These are phyloP conservation scores for Dunckerocampus dactyliophorus DNA, from an alignment of 2,113 vertebrate species.

Conservation along the genomic window DNA sequence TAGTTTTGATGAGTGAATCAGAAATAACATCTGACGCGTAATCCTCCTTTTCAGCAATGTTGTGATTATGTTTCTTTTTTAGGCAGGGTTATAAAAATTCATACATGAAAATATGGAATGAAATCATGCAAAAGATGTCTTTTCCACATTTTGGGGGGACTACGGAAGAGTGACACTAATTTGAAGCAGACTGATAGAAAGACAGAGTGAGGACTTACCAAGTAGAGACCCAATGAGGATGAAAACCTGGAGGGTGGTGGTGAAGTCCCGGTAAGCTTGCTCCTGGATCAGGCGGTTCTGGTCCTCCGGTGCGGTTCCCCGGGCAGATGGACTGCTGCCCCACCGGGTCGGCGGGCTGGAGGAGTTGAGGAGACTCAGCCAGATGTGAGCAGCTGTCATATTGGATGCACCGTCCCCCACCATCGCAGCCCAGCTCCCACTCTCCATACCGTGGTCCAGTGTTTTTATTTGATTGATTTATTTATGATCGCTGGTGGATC, in stretches of 20 bases:
- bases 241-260: slow-evolving; percentile 82
- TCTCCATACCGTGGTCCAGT: slow-evolving; percentile 50
- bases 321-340: slow-evolving; percentile 61
- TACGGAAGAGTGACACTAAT: too few species aligned
- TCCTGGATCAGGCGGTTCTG: slow-evolving; percentile 63
- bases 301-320: slow-evolving; percentile 30
- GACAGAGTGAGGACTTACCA: slow-evolving; percentile 70
- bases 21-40: too few species aligned
- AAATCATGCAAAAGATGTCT: too few species aligned
- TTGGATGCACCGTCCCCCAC: slow-evolving; percentile 65
- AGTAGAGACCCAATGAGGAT: slow-evolving; percentile 88
- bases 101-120: too few species aligned
- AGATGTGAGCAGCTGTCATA: slow-evolving; percentile 55
- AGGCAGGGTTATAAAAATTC: too few species aligned
- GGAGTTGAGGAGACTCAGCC: slow-evolving; percentile 63
- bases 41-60: too few species aligned
- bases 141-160: too few species aligned
- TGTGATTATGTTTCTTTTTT: too few species aligned
- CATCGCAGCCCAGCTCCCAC: slow-evolving; percentile 65
- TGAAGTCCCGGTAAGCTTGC: slow-evolving; percentile 85
- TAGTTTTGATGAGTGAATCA: too few species aligned
- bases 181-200: neutral
- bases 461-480: neutral
- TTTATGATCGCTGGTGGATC: slow-evolving; percentile 17
- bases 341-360: slow-evolving; percentile 64